phyloP scores from a whole-genome alignment of 2,113 vertebrate species.

The Myotis davidii region DNA sequence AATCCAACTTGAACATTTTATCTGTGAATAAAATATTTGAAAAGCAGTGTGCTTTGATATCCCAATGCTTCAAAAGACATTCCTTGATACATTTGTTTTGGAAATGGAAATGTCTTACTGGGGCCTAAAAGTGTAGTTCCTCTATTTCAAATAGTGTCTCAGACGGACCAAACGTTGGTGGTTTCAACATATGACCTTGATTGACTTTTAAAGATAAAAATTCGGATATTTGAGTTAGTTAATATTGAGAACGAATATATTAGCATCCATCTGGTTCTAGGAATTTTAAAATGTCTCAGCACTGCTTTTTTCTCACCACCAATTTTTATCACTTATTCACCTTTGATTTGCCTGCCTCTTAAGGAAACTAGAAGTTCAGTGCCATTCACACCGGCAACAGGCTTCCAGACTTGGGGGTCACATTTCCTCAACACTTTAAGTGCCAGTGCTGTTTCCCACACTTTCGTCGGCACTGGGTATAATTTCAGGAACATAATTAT shows the following conservation, averaged over 20 bases:
- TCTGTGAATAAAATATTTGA: neutral
- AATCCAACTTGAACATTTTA: neutral
- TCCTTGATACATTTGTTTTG: conserved; percentile 16
- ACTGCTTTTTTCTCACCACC: neutral
- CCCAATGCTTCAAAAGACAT: neutral
- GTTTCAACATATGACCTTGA: neutral
- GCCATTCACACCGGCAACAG: neutral
- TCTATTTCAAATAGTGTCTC: neutral
- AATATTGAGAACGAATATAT: neutral
- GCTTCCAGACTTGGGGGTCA: neutral
- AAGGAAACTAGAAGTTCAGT: neutral
- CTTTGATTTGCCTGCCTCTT: neutral
- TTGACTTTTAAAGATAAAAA: neutral
- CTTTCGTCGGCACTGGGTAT: neutral
- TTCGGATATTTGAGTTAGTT: neutral
- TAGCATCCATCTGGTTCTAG: neutral
- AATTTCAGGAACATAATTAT: neutral
- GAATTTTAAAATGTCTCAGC: neutral
- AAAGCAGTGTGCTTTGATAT: neutral
- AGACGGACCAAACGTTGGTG: neutral
- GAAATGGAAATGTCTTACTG: neutral
- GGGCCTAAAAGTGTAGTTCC: neutral
- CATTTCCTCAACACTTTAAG: neutral
- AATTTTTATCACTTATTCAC: neutral
- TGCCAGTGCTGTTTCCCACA: neutral